Evolutionary conservation across 2,888 invertebrate species (phyloP), one percentile per base, ranked within the genome.

Genomic region (Orthonychiurus folsomi): DNA sequence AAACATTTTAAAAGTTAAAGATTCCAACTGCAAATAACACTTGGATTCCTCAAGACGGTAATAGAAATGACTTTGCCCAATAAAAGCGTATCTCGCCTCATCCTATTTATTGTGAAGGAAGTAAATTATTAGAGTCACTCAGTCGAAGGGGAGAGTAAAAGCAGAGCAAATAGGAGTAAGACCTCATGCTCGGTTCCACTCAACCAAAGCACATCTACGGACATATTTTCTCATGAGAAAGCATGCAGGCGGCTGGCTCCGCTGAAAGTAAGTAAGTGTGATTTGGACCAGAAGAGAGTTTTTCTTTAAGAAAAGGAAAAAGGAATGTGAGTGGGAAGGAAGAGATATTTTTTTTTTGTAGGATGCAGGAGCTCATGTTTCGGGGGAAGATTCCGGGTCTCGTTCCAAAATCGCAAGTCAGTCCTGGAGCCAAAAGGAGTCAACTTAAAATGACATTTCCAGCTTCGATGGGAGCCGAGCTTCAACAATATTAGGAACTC

Each of bases 281-380:
- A 37, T 37, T 37, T 37, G 37, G 37, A 37, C n/a, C n/a, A n/a
- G 37, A 37, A 37, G 37, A n/a, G n/a, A 37, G 37, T 37, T 37
- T 37, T 15, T 37, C 15, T 15, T 37, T 37, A n/a, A n/a, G n/a
- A n/a, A n/a, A 37, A 9, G 37, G 37, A 5, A 37, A 37, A 37
- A 37, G 37, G n/a, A n/a, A n/a, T n/a, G n/a, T n/a, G n/a, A n/a
- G n/a, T n/a, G n/a, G n/a, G n/a, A n/a, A n/a, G n/a, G 37, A 37
- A 37, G 37, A 37, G 9, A 37, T 37, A 37, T 37, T 37, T 37
- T 37, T 37, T 37, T 37, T 37, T n/a, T n/a, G n/a, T 9, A 37
- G 37, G 37, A 37, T 37, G n/a, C n/a, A n/a, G n/a, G n/a, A n/a
- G n/a, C n/a, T 37, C 37, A 37, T 37, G 37, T 9, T 15, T 37